Evolutionary conservation across 2,113 vertebrate species (phyloP).

Genomic region (Colossoma macropomum): DNA sequence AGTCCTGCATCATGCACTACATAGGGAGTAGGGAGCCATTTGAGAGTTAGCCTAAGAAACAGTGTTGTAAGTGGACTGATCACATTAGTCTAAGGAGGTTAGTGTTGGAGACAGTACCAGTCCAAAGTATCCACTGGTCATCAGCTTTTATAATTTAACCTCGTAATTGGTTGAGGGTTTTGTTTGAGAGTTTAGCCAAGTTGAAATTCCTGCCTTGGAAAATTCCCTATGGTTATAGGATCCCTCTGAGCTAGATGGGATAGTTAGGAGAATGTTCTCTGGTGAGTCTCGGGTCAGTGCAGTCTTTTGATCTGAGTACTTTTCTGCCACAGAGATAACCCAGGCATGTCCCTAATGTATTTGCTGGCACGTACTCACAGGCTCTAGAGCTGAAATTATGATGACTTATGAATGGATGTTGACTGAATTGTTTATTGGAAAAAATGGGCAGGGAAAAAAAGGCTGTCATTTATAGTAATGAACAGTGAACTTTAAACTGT

Average conservation of each 20-base stretch:
- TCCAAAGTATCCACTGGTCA: no score
- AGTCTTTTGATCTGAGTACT: constrained; percentile 51
- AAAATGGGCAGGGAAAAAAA: neutral
- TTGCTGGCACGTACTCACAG: constrained; percentile 44
- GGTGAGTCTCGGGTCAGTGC: constrained; percentile 1
- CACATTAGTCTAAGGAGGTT: no score
- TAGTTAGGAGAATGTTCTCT: constrained; percentile 30
- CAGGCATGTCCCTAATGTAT: constrained; percentile 47
- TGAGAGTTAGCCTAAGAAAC: no score
- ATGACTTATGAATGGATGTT: constrained; percentile 54
- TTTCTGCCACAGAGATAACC: constrained; percentile 45
- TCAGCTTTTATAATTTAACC: no score
- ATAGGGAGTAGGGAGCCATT: no score
- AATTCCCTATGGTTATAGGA: neutral
- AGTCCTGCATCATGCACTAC: no score
- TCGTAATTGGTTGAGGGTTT: no score
- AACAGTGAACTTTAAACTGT: constrained; percentile 42
- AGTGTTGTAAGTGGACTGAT: no score
- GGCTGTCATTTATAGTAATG: constrained; percentile 46
- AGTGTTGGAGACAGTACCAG: no score
- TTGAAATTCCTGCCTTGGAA: no score
- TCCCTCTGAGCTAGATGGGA: no score
- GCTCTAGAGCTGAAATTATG: constrained; percentile 50
- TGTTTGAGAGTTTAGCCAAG: no score
- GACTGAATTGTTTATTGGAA: constrained; percentile 43